A percentile compares a stretch with the other conserved stretches of the same genome.
Evolutionary conservation across 2,113 vertebrate species (phyloP).

Genomic region (Leucopsar rothschildi): DNA sequence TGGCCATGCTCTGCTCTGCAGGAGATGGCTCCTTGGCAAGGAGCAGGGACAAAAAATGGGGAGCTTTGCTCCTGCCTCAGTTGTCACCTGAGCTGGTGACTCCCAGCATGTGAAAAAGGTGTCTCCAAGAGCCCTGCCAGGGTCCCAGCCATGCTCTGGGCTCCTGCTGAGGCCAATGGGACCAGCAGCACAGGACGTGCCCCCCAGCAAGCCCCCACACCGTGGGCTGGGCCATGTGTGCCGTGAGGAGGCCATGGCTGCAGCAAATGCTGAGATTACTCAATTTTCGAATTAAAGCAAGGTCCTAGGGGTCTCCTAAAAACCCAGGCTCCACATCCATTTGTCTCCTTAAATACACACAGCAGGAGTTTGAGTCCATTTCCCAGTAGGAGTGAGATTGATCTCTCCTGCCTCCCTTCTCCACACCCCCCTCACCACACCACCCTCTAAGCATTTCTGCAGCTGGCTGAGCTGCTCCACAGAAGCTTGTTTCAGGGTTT

Average conservation of each 20-base stretch:
- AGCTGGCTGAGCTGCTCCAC: not conserved
- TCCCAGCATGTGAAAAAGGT: not conserved
- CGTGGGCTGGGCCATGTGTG: not conserved
- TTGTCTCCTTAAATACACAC: constrained; percentile 57
- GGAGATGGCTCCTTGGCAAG: not conserved
- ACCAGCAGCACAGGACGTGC: not conserved
- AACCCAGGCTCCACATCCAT: not conserved
- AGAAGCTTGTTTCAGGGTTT: not conserved
- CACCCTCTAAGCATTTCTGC: constrained; percentile 42
- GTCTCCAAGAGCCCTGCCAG: not conserved
- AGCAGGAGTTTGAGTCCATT: constrained; percentile 15
- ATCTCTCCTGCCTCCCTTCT: not conserved
- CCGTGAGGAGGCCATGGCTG: not conserved
- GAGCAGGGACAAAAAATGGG: not conserved
- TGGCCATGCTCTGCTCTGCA: not conserved
- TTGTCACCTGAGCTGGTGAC: not conserved
- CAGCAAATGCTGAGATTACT: not conserved
- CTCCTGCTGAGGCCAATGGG: not conserved
- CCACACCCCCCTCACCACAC: not conserved
- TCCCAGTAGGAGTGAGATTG: not conserved
- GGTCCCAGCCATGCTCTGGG: fast-evolving
- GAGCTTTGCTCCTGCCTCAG: not conserved
- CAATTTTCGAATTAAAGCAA: not conserved
- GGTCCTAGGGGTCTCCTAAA: constrained; percentile 35
- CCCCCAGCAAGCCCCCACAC: not conserved